Conservation (phyloP, 2,888 invertebrate genomes). For the Beris morrisii region DNA sequence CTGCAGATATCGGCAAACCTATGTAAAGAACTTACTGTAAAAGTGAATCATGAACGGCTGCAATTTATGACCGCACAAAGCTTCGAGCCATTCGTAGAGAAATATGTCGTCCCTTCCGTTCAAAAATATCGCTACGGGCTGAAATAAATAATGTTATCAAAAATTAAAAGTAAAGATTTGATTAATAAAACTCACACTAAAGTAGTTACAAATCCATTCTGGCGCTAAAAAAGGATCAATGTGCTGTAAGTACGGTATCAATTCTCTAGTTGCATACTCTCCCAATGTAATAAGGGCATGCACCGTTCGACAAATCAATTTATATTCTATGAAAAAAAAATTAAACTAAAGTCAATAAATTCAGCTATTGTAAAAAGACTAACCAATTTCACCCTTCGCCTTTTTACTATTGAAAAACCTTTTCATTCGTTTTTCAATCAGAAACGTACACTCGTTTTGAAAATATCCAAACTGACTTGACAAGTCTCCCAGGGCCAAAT, state of each 20-base stretch:
- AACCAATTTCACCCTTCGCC: too few relatives aligned
- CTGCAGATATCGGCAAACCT: not conserved
- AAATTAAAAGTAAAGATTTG: slow-evolving; percentile 7
- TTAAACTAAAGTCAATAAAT: not conserved
- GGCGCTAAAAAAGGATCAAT: slow-evolving; percentile 47
- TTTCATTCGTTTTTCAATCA: slow-evolving; percentile 47
- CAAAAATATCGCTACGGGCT: slow-evolving; percentile 50
- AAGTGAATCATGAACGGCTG: slow-evolving; percentile 52
- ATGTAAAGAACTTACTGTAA: slow-evolving; percentile 44
- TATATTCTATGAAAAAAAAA: slow-evolving; percentile 46
- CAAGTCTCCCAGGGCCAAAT: slow-evolving; percentile 51
- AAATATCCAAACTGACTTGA: slow-evolving; percentile 50
- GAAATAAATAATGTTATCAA: slow-evolving; percentile 8
- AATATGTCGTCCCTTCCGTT: slow-evolving; percentile 52
- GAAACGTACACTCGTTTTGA: slow-evolving; percentile 50
- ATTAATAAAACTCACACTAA: slow-evolving; percentile 43
- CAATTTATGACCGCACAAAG: slow-evolving; percentile 50
- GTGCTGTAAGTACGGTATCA: slow-evolving; percentile 52
- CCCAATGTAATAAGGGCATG: slow-evolving; percentile 51
- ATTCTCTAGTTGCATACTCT: slow-evolving; percentile 53
- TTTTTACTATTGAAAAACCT: slow-evolving; percentile 47
- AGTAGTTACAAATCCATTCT: slow-evolving; percentile 47
- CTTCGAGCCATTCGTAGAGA: slow-evolving; percentile 54
- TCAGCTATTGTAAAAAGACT: not conserved
- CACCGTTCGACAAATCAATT: slow-evolving; percentile 50